These are phyloP conservation scores for Cylas formicarius DNA, from an alignment of 1,140 invertebrate genomes.

Conservation along the genomic window DNA sequence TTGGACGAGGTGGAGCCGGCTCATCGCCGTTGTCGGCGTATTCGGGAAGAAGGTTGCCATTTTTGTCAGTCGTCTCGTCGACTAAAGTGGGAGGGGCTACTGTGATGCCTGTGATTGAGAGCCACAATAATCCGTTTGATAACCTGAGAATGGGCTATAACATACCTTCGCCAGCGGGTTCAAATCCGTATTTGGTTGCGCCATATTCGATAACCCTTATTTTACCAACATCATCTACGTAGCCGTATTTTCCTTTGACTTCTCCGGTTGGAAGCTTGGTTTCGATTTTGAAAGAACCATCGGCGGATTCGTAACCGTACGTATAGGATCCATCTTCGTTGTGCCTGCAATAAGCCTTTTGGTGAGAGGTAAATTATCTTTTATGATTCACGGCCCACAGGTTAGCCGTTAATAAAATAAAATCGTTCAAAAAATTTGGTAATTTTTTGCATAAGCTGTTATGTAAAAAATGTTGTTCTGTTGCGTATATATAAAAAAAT, in stretches of 20 bases:
- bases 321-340: slow-evolving; percentile 83
- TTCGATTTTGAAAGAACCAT: slow-evolving; percentile 81
- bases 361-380: background rate
- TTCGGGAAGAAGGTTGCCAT: slow-evolving; percentile 41
- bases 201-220: slow-evolving; percentile 81
- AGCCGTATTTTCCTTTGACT: slow-evolving; percentile 80
- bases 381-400: no score
- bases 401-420: no score
- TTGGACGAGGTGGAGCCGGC: slow-evolving; percentile 41
- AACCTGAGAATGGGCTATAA: background rate
- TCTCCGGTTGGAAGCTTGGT: slow-evolving; percentile 70
- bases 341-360: slow-evolving; percentile 50
- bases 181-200: slow-evolving; percentile 79
- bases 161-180: slow-evolving; percentile 69
- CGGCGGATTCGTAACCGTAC: slow-evolving; percentile 77
- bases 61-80: slow-evolving; percentile 58
- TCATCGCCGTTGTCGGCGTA: slow-evolving; percentile 44
- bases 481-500: no score
- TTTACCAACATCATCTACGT: slow-evolving; percentile 74
- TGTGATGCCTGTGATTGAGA: slow-evolving; percentile 49
- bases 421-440: no score
- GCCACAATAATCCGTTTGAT: background rate
- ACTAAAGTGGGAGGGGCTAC: slow-evolving; percentile 72
- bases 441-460: no score
- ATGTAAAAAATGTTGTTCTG: no score